Evolutionary conservation across 1,140 invertebrate species (phyloP).

Genomic region (Leptinotarsa undecemlineata): DNA sequence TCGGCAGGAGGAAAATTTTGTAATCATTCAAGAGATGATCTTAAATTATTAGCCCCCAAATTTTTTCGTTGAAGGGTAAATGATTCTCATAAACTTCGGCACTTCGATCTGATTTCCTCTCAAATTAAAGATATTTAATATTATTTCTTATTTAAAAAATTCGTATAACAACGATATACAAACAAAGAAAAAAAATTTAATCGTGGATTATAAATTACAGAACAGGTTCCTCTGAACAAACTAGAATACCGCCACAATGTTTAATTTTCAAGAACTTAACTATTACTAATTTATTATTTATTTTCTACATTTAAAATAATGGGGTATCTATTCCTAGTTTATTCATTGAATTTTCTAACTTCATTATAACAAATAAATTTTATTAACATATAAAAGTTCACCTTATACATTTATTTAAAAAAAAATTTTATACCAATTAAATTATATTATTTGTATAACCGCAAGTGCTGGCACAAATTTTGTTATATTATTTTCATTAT

Average conservation of each 20-base stretch:
- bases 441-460: constrained; percentile 57
- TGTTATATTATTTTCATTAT: constrained; percentile 51
- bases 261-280: constrained; percentile 60
- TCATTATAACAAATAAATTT: constrained; percentile 49
- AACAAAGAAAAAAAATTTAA: constrained; percentile 58
- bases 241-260: constrained; percentile 63
- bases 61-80: too few species aligned
- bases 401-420: constrained; percentile 50
- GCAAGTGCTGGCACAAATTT: constrained; percentile 63
- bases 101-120: too few species aligned
- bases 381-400: constrained; percentile 53
- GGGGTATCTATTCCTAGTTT: constrained; percentile 71
- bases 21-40: too few species aligned
- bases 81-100: too few species aligned
- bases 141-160: constrained; percentile 59
- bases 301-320: constrained; percentile 59
- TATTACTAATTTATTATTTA: constrained; percentile 57
- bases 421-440: constrained; percentile 46
- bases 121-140: constrained; percentile 58
- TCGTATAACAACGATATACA: constrained; percentile 62
- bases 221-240: constrained; percentile 63
- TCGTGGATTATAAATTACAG: constrained; percentile 61
- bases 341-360: constrained; percentile 50
- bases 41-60: too few species aligned
- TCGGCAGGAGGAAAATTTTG: too few species aligned